A percentile compares a stretch with the other conserved stretches of the same genome.
phyloP scores from a whole-genome alignment of 2,113 vertebrate species.

The Tachysurus fulvidraco region DNA sequence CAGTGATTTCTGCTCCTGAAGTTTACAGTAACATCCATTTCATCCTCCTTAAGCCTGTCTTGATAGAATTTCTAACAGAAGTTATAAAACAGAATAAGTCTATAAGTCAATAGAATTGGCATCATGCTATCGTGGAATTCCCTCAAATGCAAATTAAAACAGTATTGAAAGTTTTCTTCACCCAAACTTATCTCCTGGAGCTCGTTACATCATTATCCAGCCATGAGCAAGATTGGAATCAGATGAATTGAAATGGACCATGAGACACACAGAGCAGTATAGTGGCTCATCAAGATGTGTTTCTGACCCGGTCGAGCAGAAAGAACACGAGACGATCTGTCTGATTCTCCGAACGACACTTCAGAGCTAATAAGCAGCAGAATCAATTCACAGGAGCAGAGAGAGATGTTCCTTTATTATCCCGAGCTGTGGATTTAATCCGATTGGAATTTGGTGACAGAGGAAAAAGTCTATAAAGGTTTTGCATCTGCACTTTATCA shows the following conservation, averaged over 20 bases:
- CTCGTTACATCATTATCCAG: not conserved
- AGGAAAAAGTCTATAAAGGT: conserved; percentile 16
- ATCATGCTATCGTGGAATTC: not conserved
- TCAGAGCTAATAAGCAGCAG: not conserved
- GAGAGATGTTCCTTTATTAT: not conserved
- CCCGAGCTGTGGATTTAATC: not conserved
- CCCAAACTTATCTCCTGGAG: not conserved
- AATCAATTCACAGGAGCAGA: not conserved
- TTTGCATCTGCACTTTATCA: not conserved
- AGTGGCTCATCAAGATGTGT: not conserved
- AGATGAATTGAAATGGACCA: not conserved
- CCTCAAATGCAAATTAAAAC: not conserved
- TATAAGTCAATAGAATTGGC: too few species aligned
- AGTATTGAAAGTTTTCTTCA: not conserved
- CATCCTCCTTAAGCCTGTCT: not conserved
- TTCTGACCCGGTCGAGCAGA: not conserved
- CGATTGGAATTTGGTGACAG: not conserved
- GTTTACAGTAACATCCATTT: not conserved
- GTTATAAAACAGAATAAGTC: too few species aligned
- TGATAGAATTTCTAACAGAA: not conserved
- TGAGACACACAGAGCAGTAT: not conserved
- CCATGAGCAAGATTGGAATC: not conserved
- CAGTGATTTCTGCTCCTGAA: not conserved
- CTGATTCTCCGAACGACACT: not conserved
- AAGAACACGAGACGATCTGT: not conserved